Base-by-base conservation (phyloP, 2,888 invertebrate species). In the Lithosia quadra region DNA sequence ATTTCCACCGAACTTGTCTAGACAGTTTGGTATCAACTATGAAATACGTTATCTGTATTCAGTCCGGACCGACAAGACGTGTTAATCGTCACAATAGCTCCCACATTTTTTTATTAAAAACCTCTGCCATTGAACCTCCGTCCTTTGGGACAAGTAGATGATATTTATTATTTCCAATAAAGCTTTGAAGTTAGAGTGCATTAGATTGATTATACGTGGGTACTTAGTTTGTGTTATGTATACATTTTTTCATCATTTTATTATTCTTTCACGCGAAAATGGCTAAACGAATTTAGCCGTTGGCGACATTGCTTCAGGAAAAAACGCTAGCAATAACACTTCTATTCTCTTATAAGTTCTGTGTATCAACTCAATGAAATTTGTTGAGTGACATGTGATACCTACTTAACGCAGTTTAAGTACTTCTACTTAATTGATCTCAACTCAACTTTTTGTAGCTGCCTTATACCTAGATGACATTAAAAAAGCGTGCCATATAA, bases 11-110 rank as follows among this genome's bases (percentile, higher is more conserved):
- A 49, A n/a, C 15, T 69, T 71, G 78, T 79, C 78, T 79, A 79
- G 78, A 78, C 78, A 34, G 33, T 65, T n/a, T 15, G 33, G 49
- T 65, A 59, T 33, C 39, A 53, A 71, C 69, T 65, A 71, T 58
- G 49, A 68, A 70, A 71, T 39, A 59, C 49, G 72, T 71, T 77
- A 49, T 49, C 49, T 49, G 81, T 81, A 77, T 81, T 81, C 76
- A 77, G 81, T 81, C 77, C 68, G 60, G 56, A 65, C 75, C 68
- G 68, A 77, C 81, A 79, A 72, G 71, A 80, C 81, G 81, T 79
- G 77, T 70, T 81, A 81, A 80, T 81, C 73, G 81, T 68, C 72
- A 73, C 76, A 76, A 80, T 72, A 78, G 72, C 75, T 75, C 72
- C 65, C 49, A 72, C 65, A 69, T 71, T 75, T 80, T n/a, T 79